phyloP scores from a whole-genome alignment of 2,113 vertebrate genomes.

The Mellivora capensis region DNA sequence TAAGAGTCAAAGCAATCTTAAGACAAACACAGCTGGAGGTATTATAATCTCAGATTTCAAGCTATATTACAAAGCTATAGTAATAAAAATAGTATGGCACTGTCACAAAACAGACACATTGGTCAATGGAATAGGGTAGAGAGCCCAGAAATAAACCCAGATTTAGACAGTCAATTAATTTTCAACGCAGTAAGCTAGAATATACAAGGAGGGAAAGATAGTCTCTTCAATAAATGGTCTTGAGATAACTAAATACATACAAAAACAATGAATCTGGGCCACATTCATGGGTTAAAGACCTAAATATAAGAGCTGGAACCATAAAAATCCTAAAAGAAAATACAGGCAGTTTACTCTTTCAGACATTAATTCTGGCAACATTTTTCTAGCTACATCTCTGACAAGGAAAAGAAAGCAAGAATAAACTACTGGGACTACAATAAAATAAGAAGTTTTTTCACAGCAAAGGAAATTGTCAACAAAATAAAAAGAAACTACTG shows the following conservation, averaged over 20 bases:
- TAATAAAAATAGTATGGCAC: not conserved
- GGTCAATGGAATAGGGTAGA: not conserved
- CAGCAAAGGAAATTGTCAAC: not conserved
- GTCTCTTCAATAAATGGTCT: not conserved
- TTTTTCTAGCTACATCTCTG: not conserved
- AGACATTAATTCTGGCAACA: not conserved
- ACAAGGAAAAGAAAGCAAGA: not conserved
- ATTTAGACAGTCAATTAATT: not conserved
- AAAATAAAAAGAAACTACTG: not conserved
- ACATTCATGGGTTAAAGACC: not conserved
- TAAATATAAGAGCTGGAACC: not conserved
- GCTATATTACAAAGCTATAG: not conserved
- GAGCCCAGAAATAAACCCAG: not conserved
- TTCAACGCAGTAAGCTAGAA: not conserved
- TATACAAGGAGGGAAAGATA: not conserved
- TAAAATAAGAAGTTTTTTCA: not conserved
- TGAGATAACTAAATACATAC: not conserved
- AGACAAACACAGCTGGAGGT: not conserved
- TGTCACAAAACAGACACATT: not conserved
- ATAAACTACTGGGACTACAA: not conserved
- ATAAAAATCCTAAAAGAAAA: not conserved
- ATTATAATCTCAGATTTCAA: not conserved
- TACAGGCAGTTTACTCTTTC: not conserved
- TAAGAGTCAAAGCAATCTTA: not conserved
- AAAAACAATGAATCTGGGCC: not conserved